phyloP scores from a whole-genome alignment of 2,888 invertebrate genomes.

The Dryadula phaetusa region DNA sequence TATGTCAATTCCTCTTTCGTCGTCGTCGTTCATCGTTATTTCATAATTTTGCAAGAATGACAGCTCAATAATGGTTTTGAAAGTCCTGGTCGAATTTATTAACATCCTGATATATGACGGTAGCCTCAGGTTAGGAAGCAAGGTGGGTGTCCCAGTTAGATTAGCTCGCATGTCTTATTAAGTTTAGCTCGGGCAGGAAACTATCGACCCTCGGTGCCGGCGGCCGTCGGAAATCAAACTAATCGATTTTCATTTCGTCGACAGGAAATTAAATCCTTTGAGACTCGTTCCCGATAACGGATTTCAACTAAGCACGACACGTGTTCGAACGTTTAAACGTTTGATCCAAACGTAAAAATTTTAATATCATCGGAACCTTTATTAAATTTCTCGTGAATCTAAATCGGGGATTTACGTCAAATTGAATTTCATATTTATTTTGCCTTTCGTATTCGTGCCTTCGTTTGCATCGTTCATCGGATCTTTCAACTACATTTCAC shows the following conservation, averaged over 20 bases:
- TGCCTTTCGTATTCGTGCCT: slow-evolving; percentile 45
- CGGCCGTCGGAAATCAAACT: slow-evolving; percentile 81
- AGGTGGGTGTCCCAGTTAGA: slow-evolving; percentile 44
- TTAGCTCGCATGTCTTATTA: slow-evolving; percentile 67
- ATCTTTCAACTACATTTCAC: slow-evolving; percentile 22
- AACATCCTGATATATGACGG: slow-evolving; percentile 6
- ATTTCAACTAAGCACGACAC: slow-evolving; percentile 79
- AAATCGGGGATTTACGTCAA: slow-evolving; percentile 49
- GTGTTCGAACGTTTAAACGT: slow-evolving; percentile 63
- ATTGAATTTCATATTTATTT: slow-evolving; percentile 55
- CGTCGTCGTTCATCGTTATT: no score
- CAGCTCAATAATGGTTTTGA: background rate
- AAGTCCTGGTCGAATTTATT: background rate
- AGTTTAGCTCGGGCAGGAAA: slow-evolving; percentile 64
- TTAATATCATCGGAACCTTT: slow-evolving; percentile 54
- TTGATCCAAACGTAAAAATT: slow-evolving; percentile 52
- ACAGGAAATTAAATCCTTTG: slow-evolving; percentile 85
- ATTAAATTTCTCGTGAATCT: slow-evolving; percentile 55
- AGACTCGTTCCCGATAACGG: slow-evolving; percentile 78
- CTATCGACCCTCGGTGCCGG: slow-evolving; percentile 71
- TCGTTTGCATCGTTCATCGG: slow-evolving; percentile 31
- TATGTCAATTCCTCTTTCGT: no score
- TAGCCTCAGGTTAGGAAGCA: slow-evolving; percentile 36
- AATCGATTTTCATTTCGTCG: slow-evolving; percentile 83
- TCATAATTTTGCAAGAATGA: background rate